These are phyloP conservation scores for Silurus asotus DNA, from an alignment of 2,113 vertebrate species.

Conservation along the genomic window DNA sequence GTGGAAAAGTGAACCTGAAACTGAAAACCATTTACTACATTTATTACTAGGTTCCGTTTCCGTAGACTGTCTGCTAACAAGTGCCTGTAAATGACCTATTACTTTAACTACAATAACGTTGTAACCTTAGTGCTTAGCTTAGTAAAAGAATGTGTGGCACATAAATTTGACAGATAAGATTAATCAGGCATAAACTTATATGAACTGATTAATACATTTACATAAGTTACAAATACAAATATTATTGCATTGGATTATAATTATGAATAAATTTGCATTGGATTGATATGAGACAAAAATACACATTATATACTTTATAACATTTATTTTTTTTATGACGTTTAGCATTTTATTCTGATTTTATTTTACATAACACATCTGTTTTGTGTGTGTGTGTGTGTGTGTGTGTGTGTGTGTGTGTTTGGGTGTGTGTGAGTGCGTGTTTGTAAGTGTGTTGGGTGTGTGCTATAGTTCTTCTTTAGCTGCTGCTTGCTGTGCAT, in stretches of 20 bases:
- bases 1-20: not conserved
- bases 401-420: not conserved
- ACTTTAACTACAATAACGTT: not conserved
- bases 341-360: not conserved
- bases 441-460: not conserved
- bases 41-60: not conserved
- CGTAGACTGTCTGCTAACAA: not conserved
- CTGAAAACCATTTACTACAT: not conserved
- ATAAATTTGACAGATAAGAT: not conserved
- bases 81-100: not conserved
- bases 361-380: too few species aligned
- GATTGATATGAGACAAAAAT: too few species aligned
- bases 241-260: too few species aligned
- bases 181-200: too few species aligned
- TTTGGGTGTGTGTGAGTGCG: too few species aligned
- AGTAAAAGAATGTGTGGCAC: not conserved
- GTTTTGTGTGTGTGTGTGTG: not conserved
- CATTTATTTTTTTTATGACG: not conserved
- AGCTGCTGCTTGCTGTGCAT: conserved; percentile 60
- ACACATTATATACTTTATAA: too few species aligned
- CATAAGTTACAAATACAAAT: too few species aligned
- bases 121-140: not conserved
- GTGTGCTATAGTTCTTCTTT: conserved; percentile 56
- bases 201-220: too few species aligned
- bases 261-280: too few species aligned